phyloP scores from a whole-genome alignment of 2,888 invertebrate genomes.

The Caenorhabditis sp. region DNA sequence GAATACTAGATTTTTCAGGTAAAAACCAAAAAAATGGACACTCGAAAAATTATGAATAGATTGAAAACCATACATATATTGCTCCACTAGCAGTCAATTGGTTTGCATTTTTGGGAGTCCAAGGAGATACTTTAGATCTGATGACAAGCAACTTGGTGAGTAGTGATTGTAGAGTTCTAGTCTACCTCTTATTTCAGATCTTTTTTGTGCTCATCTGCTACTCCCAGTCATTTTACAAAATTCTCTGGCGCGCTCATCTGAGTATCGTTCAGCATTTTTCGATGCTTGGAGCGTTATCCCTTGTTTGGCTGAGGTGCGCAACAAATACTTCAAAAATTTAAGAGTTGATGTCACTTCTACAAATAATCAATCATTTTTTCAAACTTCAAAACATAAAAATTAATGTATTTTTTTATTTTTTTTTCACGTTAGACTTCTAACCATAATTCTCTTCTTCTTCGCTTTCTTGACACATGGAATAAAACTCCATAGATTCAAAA shows the following conservation, averaged over 20 bases:
- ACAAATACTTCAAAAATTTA: too few relatives aligned
- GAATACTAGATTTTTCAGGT: too few relatives aligned
- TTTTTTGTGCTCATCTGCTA: conserved; percentile 13
- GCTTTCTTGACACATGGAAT: not conserved
- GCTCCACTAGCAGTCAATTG: too few relatives aligned
- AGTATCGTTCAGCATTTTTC: conserved; percentile 30
- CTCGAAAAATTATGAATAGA: too few relatives aligned
- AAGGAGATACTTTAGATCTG: too few relatives aligned
- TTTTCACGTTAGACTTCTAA: not conserved
- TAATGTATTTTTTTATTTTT: not conserved
- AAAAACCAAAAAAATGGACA: too few relatives aligned
- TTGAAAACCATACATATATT: too few relatives aligned
- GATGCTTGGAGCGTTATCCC: conserved; percentile 14
- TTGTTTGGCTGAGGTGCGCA: conserved; percentile 2
- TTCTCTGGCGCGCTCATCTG: conserved; percentile 32
- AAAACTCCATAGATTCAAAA: not conserved
- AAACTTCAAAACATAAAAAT: not conserved
- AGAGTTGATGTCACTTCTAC: not conserved
- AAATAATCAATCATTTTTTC: not conserved
- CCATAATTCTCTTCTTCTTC: not conserved
- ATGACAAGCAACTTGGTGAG: too few relatives aligned
- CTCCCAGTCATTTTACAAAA: conserved; percentile 27
- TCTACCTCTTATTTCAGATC: too few relatives aligned
- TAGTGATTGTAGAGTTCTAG: too few relatives aligned
- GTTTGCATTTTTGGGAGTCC: too few relatives aligned